Percentiles rank a stretch among this genome's conserved stretches.
Conservation (phyloP, 2,888 invertebrate genomes). For the Diarsia mendica region DNA sequence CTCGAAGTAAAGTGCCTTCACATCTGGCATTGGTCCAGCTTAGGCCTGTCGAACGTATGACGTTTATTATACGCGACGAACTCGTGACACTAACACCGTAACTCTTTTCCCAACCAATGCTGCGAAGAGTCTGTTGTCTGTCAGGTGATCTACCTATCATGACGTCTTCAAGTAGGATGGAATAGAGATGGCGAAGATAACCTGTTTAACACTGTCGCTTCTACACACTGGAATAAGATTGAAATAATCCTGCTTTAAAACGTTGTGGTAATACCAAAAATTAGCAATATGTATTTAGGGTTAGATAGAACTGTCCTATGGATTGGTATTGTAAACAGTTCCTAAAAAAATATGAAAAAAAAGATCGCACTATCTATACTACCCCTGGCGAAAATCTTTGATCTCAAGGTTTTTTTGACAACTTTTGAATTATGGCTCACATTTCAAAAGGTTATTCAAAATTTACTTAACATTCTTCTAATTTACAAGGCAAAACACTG, state of each 20-base stretch:
- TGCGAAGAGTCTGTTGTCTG: too few relatives aligned
- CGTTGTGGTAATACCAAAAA: background rate
- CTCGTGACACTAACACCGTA: background rate
- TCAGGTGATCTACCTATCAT: too few relatives aligned
- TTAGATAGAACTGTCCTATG: background rate
- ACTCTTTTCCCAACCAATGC: background rate
- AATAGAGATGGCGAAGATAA: too few relatives aligned
- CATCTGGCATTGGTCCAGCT: conserved; percentile 32
- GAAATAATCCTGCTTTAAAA: too few relatives aligned
- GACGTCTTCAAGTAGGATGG: too few relatives aligned
- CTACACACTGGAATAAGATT: too few relatives aligned
- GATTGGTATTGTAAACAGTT: background rate
- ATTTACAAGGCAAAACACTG: background rate
- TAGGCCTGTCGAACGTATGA: conserved; percentile 6
- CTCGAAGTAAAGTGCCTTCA: background rate
- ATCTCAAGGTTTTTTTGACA: background rate
- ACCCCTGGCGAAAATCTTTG: background rate
- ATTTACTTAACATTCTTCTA: background rate
- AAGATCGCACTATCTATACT: background rate
- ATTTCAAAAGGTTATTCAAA: background rate
- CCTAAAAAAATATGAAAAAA: background rate
- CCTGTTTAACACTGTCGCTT: too few relatives aligned
- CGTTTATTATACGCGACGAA: background rate
- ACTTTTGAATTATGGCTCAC: too few relatives aligned
- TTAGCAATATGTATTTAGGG: background rate